Base-by-base conservation (phyloP, 2,113 vertebrate species). In the Bubo scandiacus region DNA sequence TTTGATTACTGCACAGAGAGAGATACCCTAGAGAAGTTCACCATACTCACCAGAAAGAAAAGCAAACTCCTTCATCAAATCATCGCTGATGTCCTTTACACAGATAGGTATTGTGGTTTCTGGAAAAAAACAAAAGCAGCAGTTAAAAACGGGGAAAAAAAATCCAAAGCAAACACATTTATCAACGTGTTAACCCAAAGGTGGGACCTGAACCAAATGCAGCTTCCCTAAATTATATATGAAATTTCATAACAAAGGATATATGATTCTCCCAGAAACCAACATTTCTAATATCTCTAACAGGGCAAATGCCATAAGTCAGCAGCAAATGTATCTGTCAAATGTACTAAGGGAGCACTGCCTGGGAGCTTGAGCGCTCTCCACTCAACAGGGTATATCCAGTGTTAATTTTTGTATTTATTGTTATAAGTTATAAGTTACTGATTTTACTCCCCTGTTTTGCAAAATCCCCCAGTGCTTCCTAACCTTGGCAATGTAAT, bases 31-130 rank as follows among this genome's bases (percentile, higher is more conserved):
- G 49, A 47, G 61, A 82, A 59, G 65, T 45, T 54, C 71, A 57
- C 3, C 1, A 0, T 68, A 94, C 98, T 99, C 97, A 99, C 99
- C 99, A 96, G 99, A 99, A 57, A 99, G 97, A 96, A 99, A 99
- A 10, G 99, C 99, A 75, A 99, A 99, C 91, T 99, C 98, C 86
- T 99, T 99, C 98, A 99, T 98, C 97, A 99, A 97, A 94, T 98
- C 99, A 47, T 99, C 99, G 25, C 97, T 98, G 96, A 99, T 98
- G 92, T 99, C 99, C 96, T 98, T 99, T 90, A 99, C 94, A 95
- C 96, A 97, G 61, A 99, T 81, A 66, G 98, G 98, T 34, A 98
- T 87, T 8, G 98, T 68, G 1, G 97, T 97, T 97, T 99, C 99
- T 99, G 95, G 36, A 27, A 73, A 30, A 88, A 97, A 66, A 89